Evolutionary conservation across 1,140 invertebrate genomes (phyloP).

Genomic region (Trachymyrmex cornetzi): DNA sequence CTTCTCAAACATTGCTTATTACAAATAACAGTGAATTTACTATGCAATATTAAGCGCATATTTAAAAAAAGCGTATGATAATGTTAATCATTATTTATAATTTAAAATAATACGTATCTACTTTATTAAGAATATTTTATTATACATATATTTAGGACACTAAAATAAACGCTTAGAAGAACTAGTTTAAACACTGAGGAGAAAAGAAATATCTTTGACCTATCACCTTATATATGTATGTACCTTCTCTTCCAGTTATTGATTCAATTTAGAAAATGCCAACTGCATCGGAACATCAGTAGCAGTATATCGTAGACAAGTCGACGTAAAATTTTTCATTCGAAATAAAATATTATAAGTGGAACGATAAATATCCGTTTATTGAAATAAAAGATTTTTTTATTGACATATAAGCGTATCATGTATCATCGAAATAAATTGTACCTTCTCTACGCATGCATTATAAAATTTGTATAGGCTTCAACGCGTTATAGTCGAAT

Average conservation of each 20-base stretch:
- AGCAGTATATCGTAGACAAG: neutral
- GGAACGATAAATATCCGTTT: constrained; percentile 2
- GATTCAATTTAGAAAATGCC: neutral
- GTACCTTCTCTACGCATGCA: neutral
- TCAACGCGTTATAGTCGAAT: neutral
- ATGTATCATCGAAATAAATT: neutral
- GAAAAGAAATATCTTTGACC: neutral
- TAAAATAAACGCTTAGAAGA: neutral
- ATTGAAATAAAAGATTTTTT: neutral
- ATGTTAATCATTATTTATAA: neutral
- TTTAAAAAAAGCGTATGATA: neutral
- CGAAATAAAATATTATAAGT: neutral
- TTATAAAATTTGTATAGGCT: neutral
- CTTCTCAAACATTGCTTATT: neutral
- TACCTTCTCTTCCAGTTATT: neutral
- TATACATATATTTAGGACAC: neutral
- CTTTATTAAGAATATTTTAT: neutral
- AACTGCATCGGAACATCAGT: neutral
- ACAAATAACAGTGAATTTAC: neutral
- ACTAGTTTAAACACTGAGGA: neutral
- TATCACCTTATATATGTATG: neutral
- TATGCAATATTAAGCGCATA: neutral
- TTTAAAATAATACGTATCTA: neutral
- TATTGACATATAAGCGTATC: constrained; percentile 2
- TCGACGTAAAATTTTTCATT: neutral